Base-by-base conservation (phyloP, 1,140 invertebrate species). In the Leptinotarsa defecta region DNA sequence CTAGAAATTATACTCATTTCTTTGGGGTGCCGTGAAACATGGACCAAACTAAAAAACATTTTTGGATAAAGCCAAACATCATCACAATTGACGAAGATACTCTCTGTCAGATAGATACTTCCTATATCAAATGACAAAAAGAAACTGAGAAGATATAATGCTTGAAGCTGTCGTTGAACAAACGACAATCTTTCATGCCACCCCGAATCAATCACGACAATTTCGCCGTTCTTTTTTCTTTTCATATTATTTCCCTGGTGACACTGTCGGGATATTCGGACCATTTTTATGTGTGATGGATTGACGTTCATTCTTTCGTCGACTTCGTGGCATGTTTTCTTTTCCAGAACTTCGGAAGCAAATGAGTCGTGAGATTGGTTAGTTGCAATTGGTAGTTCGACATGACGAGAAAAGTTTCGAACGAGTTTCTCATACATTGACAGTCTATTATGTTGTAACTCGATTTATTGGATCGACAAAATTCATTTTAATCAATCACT, bases 181-280 rank as follows among this genome's bases (percentile, higher is more conserved):
- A 77, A 65, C 69, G 68, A 48, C 70, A 62, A 57, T 61, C 49
- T 79, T 76, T 71, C 76, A 57, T 52, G 70, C 70, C 70, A 74
- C 73, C 76, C 71, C 73, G 74, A 82, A 82, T 82, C 81, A 82
- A 82, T 82, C 81, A 82, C 81, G 79, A 76, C 79, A 82, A 74
- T 79, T 81, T 71, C 68, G 34, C 57, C 78, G 27, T 68, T 74
- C 75, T 79, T 82, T 82, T 81, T 82, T 65, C 64, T 22, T 65
- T 65, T 79, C 78, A 79, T 82, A 81, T 81, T 81, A 82, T 82
- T 81, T 81, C 78, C 75, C 79, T 77, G 77, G 78, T 76, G 81
- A 80, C 81, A 82, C 61, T 81, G 79, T 80, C 80, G 74, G 79
- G 68, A 74, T 77, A 77, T 81, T 76, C 74, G 67, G 48, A 74